A percentile compares a stretch with the other conserved stretches of the same genome.
phyloP scores from a whole-genome alignment of 2,888 invertebrate genomes.

The Plutella xylostella region DNA sequence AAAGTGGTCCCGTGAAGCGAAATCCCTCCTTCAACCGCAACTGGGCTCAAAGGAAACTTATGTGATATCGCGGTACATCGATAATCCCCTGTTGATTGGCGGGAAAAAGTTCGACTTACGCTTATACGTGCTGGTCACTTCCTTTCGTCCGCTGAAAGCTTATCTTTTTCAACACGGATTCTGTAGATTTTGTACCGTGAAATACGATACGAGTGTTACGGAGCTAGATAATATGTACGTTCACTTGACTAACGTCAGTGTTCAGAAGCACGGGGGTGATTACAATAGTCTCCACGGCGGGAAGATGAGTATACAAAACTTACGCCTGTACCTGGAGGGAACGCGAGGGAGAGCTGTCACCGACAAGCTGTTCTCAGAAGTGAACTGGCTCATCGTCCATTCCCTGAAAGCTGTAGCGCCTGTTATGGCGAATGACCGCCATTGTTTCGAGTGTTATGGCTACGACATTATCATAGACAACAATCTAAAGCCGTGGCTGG shows the following conservation, averaged over 20 bases:
- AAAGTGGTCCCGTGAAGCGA: conserved; percentile 89
- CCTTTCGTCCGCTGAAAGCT: conserved; percentile 92
- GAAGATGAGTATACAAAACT: conserved; percentile 93
- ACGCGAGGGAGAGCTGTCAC: conserved; percentile 90
- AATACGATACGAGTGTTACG: conserved; percentile 90
- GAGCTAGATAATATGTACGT: conserved; percentile 94
- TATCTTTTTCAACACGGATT: conserved; percentile 94
- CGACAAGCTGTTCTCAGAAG: conserved; percentile 88
- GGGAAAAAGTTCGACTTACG: conserved; percentile 96
- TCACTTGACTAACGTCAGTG: conserved; percentile 96
- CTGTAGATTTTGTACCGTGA: conserved; percentile 96
- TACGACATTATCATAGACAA: conserved; percentile 97
- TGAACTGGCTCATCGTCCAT: conserved; percentile 91
- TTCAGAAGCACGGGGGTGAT: conserved; percentile 96
- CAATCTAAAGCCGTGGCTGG: conserved; percentile 92
- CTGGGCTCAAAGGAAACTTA: conserved; percentile 86
- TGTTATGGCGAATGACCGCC: conserved; percentile 93
- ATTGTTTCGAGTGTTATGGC: conserved; percentile 95
- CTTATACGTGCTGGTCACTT: conserved; percentile 92
- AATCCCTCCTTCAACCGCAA: conserved; percentile 86
- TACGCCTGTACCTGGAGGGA: conserved; percentile 90
- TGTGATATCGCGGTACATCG: conserved; percentile 95
- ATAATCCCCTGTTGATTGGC: conserved; percentile 93
- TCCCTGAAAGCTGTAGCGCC: conserved; percentile 93
- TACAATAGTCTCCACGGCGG: conserved; percentile 96